These are phyloP conservation scores for Terebella lapidaria DNA, from an alignment of 2,888 invertebrate genomes.

Conservation along the genomic window DNA sequence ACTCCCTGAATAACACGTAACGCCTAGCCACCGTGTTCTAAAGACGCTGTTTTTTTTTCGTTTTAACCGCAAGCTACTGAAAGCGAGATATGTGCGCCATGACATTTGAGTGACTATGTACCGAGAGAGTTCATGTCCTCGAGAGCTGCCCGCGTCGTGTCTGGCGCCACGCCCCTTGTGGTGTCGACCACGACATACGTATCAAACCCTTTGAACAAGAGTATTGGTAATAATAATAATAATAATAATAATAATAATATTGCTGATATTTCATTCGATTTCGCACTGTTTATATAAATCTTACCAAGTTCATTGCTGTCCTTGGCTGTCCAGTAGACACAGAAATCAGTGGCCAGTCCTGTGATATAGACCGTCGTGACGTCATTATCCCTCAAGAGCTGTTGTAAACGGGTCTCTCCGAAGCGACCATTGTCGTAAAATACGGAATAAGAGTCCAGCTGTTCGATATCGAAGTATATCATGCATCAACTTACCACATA, in stretches of 20 bases:
- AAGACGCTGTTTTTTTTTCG: too few relatives aligned
- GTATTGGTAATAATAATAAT: neutral
- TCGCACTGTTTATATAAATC: neutral
- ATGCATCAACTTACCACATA: too few relatives aligned
- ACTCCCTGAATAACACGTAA: too few relatives aligned
- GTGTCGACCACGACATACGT: neutral
- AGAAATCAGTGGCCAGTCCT: conserved; percentile 40
- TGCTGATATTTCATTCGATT: too few relatives aligned
- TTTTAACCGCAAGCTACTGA: too few relatives aligned
- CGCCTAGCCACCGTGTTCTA: too few relatives aligned
- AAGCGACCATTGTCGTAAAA: conserved; percentile 36
- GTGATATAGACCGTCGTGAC: conserved; percentile 32
- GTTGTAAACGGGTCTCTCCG: conserved; percentile 30
- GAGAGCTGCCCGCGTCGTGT: neutral
- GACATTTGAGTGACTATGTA: too few relatives aligned
- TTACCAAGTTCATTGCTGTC: conserved; percentile 22
- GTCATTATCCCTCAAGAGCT: conserved; percentile 19
- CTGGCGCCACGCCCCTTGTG: neutral
- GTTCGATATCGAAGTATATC: too few relatives aligned
- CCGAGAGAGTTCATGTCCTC: neutral
- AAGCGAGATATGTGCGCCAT: too few relatives aligned
- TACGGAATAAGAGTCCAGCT: conserved; percentile 5
- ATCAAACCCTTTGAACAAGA: neutral
- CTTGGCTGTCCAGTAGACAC: conserved; percentile 37
- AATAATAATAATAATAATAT: neutral